Percentiles rank a stretch among this genome's conserved stretches.
Evolutionary conservation across 1,140 invertebrate genomes (phyloP).

Genomic region (Penaeus vannamei): DNA sequence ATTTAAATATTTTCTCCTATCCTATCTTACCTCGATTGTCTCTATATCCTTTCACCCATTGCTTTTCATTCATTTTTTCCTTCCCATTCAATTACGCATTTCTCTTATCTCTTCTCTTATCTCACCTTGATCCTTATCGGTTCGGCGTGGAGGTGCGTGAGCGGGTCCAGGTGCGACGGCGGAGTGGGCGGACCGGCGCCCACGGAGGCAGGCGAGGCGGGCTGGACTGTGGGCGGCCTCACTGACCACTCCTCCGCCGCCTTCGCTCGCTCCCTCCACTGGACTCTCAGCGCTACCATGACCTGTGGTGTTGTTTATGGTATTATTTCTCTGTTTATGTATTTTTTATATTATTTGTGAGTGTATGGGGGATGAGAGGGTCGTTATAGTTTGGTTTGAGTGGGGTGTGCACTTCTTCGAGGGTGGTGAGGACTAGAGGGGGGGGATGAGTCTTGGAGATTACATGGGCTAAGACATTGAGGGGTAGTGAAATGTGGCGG

Average conservation of each 20-base stretch:
- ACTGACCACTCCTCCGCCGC: conserved; percentile 58
- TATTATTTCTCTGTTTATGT: too few species aligned
- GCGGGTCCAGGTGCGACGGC: conserved; percentile 34
- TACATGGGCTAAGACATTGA: too few species aligned
- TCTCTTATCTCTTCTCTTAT: conserved; percentile 66
- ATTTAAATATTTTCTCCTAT: not conserved
- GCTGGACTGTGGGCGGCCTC: conserved; percentile 56
- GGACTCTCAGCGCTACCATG: conserved; percentile 63
- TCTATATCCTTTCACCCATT: not conserved
- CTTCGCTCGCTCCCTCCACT: conserved; percentile 62
- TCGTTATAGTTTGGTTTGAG: not conserved
- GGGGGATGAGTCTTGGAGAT: too few species aligned
- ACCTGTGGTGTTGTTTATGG: conserved; percentile 39
- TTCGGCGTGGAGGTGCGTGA: conserved; percentile 69
- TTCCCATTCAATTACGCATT: not conserved
- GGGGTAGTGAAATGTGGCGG: too few species aligned
- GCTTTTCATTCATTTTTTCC: not conserved
- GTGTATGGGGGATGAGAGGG: not conserved
- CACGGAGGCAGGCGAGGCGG: conserved; percentile 52
- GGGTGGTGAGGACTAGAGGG: too few species aligned
- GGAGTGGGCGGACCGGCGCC: conserved; percentile 26
- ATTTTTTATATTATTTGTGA: not conserved
- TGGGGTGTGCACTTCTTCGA: too few species aligned
- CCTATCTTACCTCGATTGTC: not conserved
- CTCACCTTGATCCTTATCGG: conserved; percentile 80